Conservation (phyloP, 2,888 invertebrate species). For the Acleris literana region DNA sequence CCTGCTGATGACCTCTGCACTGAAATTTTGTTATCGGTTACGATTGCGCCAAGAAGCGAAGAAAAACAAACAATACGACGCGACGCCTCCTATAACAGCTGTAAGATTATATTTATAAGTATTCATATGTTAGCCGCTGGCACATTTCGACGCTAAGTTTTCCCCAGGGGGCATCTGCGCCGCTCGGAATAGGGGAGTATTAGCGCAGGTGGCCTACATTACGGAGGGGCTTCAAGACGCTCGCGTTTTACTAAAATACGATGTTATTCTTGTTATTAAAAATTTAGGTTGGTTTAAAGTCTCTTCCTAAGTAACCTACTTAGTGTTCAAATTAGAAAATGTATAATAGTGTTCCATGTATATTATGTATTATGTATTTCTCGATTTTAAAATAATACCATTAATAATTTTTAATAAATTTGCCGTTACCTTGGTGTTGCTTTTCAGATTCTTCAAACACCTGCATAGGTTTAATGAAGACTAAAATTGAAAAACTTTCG, state of each 20-base stretch:
- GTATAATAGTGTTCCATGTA: too few relatives aligned
- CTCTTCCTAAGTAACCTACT: background rate
- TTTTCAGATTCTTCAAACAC: too few relatives aligned
- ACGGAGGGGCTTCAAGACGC: constrained; percentile 2
- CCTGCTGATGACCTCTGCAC: constrained; percentile 4
- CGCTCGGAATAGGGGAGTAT: constrained; percentile 1
- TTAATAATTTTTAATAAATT: too few relatives aligned
- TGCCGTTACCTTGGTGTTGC: too few relatives aligned
- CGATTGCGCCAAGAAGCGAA: background rate
- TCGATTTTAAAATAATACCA: too few relatives aligned
- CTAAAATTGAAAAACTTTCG: too few relatives aligned
- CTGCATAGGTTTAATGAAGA: too few relatives aligned
- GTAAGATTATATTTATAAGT: too few relatives aligned
- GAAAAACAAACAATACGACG: too few relatives aligned
- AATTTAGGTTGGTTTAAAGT: background rate
- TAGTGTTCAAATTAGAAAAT: too few relatives aligned
- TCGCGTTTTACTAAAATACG: constrained; percentile 6
- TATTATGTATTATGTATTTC: too few relatives aligned
- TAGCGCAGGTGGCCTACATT: constrained; percentile 11
- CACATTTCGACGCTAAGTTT: background rate
- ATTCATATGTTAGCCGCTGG: background rate
- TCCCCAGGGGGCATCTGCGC: constrained; percentile 16
- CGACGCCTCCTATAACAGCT: too few relatives aligned
- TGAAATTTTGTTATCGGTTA: background rate
- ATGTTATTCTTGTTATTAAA: constrained; percentile 13